These are phyloP conservation scores for Ephialtes manifestator DNA, from an alignment of 2,888 invertebrate genomes.

Conservation along the genomic window DNA sequence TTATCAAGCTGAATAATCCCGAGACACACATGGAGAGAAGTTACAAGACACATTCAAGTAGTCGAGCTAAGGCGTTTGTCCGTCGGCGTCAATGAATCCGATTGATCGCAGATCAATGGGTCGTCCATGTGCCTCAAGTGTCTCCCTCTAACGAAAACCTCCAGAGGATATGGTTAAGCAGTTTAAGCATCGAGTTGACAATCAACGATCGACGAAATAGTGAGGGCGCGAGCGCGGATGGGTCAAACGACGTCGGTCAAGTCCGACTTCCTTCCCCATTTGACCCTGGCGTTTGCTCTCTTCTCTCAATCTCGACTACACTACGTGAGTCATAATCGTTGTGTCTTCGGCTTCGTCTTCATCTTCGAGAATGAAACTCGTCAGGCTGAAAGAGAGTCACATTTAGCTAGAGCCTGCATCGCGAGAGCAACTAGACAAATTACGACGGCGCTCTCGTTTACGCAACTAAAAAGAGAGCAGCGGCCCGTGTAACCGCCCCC, in stretches of 20 bases:
- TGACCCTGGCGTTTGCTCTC: slow-evolving; percentile 81
- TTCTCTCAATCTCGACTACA: slow-evolving; percentile 83
- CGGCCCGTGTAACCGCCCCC: neutral
- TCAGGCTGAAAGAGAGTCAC: neutral
- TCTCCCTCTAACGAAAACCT: neutral
- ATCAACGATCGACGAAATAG: slow-evolving; percentile 78
- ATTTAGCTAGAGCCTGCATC: slow-evolving; percentile 6
- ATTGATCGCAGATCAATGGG: slow-evolving; percentile 85
- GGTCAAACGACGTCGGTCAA: slow-evolving; percentile 83
- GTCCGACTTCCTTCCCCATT: slow-evolving; percentile 83
- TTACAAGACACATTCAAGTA: neutral
- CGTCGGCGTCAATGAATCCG: slow-evolving; percentile 82
- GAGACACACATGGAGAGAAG: neutral
- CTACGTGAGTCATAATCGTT: slow-evolving; percentile 77
- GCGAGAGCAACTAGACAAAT: slow-evolving; percentile 54
- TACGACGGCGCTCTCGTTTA: slow-evolving; percentile 49
- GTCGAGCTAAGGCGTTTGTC: slow-evolving; percentile 1
- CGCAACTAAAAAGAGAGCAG: slow-evolving; percentile 37
- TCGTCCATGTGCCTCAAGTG: slow-evolving; percentile 71
- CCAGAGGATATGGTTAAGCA: neutral
- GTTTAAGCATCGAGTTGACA: slow-evolving; percentile 20
- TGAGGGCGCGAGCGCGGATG: slow-evolving; percentile 57
- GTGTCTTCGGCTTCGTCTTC: slow-evolving; percentile 77
- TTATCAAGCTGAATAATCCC: slow-evolving; percentile 35
- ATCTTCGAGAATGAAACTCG: slow-evolving; percentile 61